A percentile compares a stretch with the other conserved stretches of the same genome.
phyloP scores from a whole-genome alignment of 2,888 invertebrate genomes.

The Seira ritae region DNA sequence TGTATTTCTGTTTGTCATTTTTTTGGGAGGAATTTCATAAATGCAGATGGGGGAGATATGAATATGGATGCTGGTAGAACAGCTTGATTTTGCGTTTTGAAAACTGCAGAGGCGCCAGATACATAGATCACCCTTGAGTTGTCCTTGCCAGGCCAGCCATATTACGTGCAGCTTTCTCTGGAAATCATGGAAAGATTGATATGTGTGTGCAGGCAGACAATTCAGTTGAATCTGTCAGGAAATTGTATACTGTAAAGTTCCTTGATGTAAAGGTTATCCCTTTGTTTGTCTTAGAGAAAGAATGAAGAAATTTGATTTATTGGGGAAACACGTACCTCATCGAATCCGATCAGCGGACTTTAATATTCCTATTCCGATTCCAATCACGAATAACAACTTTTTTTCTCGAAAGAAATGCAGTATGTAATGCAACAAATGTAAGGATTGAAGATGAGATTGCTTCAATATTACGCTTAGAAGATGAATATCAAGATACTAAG shows the following conservation, averaged over 20 bases:
- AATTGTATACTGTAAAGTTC: not conserved
- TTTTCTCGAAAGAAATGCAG: too few relatives aligned
- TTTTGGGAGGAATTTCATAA: not conserved
- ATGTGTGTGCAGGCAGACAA: too few relatives aligned
- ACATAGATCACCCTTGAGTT: not conserved
- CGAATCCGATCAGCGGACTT: not conserved
- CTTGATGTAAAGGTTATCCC: not conserved
- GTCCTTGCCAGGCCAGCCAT: too few relatives aligned
- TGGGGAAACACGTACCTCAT: not conserved
- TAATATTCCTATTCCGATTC: not conserved
- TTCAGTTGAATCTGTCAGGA: not conserved
- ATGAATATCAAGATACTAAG: too few relatives aligned
- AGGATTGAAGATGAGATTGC: too few relatives aligned
- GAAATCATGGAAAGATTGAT: not conserved
- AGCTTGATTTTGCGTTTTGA: too few relatives aligned
- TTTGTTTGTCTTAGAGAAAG: not conserved
- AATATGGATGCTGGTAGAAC: not conserved
- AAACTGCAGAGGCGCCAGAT: constrained; percentile 4
- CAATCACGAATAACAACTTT: not conserved
- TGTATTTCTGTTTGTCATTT: not conserved
- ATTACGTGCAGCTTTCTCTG: not conserved
- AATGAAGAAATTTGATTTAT: not conserved
- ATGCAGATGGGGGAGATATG: not conserved
- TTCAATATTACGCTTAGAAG: too few relatives aligned
- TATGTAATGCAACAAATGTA: too few relatives aligned